Base-by-base conservation (phyloP, 2,888 invertebrate genomes). In the Trichogramma dendrolimi region DNA sequence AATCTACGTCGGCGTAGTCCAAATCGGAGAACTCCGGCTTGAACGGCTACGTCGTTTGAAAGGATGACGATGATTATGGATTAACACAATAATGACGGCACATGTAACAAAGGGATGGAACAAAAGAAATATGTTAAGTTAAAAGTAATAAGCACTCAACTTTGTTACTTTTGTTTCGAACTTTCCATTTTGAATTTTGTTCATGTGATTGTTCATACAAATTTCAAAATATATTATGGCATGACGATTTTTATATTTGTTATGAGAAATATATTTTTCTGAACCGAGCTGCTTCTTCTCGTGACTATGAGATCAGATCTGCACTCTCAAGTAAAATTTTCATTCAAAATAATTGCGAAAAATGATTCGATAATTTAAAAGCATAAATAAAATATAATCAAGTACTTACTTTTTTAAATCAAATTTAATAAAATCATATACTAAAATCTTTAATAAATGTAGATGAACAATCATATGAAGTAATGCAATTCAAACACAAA, bases 1-100 rank as follows among this genome's bases (percentile, higher is more conserved):
- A 88, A 80, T 94, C 93, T 72, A 92, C 89, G 80, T 94, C 94
- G 65, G 94, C 94, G 80, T 94, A 94, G 75, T 91, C 91, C 80
- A 94, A 84, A 81, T 94, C 93, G 79, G 85, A 83, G 74, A 83
- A 84, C 75, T 90, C 88, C 68, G 91, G 88, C 80, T 85, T 85
- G 82, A 88, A 88, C 68, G 93, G 91, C 94, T 94, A 85, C 52
- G 46, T 55, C 41, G 43, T 27, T 27, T 27, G 60, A 51, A 58
- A 65, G 64, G 55, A 56, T 47, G 48, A 48, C 43, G 55, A 55
- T 48, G 39, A 46, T 8, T 42, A 55, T 5, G 4, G 10, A 40
- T 67, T 50, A 62, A 58, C 62, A 11, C 11, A 48, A 8, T 57
- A 53, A 61, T 61, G 52, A 52, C 49, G 5, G n/a, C 43, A 6